phyloP scores from a whole-genome alignment of 2,888 invertebrate species.

The Trissoscelio sp. region DNA sequence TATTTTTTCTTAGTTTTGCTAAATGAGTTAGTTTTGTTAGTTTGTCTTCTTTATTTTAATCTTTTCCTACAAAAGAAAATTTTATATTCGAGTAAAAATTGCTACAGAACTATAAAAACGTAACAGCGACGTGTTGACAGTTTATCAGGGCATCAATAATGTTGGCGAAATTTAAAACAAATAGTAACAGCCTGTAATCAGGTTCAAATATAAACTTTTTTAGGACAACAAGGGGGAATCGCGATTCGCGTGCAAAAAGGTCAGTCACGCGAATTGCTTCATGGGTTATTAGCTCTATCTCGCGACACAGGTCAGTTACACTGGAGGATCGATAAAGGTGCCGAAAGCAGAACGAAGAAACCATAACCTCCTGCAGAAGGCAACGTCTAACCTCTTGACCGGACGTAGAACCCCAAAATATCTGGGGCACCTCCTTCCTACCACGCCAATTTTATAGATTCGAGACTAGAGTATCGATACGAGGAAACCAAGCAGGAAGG shows the following conservation, averaged over 20 bases:
- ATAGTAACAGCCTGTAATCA: constrained; percentile 2
- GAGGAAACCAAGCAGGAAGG: too few relatives aligned
- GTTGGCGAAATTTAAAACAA: constrained; percentile 14
- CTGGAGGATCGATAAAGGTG: constrained; percentile 65
- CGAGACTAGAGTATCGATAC: constrained; percentile 24
- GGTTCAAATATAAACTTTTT: constrained; percentile 12
- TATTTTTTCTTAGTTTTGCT: too few relatives aligned
- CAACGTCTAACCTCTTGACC: constrained; percentile 65
- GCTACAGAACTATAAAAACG: not conserved
- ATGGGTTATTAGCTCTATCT: constrained; percentile 64
- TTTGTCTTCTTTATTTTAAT: too few relatives aligned
- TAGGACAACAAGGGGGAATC: constrained; percentile 26
- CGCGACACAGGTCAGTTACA: constrained; percentile 64
- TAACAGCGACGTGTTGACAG: not conserved
- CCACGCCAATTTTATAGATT: constrained; percentile 46
- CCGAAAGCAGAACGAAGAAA: constrained; percentile 64
- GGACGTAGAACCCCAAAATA: constrained; percentile 65
- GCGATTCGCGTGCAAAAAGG: constrained; percentile 59
- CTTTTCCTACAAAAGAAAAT: too few relatives aligned
- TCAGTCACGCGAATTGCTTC: constrained; percentile 61
- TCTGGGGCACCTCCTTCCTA: constrained; percentile 55
- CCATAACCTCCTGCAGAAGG: constrained; percentile 59
- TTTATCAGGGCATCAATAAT: not conserved
- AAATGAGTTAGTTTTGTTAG: too few relatives aligned
- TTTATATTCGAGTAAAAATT: too few relatives aligned